Conservation (phyloP, 2,888 invertebrate species). For the Lymantria monacha region DNA sequence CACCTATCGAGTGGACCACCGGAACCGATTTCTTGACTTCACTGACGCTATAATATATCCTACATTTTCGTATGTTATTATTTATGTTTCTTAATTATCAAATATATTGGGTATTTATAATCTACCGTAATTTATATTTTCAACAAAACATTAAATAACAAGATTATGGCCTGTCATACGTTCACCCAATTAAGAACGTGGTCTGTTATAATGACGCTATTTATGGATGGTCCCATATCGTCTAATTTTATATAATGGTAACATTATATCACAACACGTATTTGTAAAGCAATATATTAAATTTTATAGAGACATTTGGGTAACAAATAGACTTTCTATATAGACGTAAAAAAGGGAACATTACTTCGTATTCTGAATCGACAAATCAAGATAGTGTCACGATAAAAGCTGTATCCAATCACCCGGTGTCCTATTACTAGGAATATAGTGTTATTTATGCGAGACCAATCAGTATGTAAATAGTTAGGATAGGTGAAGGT, state of each 20-base stretch:
- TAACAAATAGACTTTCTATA: conserved; percentile 54
- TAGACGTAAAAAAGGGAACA: conserved; percentile 48
- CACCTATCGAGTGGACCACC: no score
- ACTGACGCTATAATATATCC: no score
- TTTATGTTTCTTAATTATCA: no score
- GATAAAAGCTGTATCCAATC: conserved; percentile 65
- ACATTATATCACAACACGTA: conserved; percentile 20
- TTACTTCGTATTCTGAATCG: conserved; percentile 47
- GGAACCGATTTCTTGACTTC: no score
- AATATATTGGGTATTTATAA: no score
- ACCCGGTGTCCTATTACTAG: conserved; percentile 64
- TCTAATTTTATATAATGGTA: conserved; percentile 13
- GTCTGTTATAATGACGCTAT: not conserved
- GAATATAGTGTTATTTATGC: conserved; percentile 65
- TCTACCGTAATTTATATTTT: no score
- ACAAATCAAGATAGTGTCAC: conserved; percentile 71
- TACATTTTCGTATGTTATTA: no score
- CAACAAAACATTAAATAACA: not conserved
- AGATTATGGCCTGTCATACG: not conserved
- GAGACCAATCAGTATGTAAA: conserved; percentile 76
- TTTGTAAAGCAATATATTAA: conserved; percentile 35
- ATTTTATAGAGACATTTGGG: conserved; percentile 57
- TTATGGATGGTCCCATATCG: conserved; percentile 1
- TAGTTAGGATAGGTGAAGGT: conserved; percentile 77
- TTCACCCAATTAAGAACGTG: not conserved